phyloP scores from a whole-genome alignment of 2,113 vertebrate genomes.

The Excalfactoria chinensis region DNA sequence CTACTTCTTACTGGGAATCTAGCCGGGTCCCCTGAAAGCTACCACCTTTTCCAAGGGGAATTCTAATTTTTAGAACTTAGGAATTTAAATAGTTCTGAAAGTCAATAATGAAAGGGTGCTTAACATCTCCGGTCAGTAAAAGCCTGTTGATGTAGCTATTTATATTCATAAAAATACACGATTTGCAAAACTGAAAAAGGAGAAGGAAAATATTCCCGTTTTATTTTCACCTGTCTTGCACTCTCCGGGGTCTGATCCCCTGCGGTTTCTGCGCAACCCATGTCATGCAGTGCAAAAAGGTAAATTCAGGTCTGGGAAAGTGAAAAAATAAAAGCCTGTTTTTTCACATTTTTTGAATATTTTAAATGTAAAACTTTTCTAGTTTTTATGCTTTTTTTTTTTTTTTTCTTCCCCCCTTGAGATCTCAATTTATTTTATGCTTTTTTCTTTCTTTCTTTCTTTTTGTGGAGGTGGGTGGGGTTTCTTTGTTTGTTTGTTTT shows the following conservation, averaged over 20 bases:
- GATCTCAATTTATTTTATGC: not conserved
- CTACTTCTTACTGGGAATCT: conserved; percentile 11
- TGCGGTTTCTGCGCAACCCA: not conserved
- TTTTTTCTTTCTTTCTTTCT: not conserved
- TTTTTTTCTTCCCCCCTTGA: not conserved
- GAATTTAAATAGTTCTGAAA: conserved; percentile 46
- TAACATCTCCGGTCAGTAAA: conserved; percentile 24
- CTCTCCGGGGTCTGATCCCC: not conserved
- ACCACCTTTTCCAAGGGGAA: conserved; percentile 23
- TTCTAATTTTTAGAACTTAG: conserved; percentile 48
- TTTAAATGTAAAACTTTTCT: not conserved
- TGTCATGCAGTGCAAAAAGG: not conserved
- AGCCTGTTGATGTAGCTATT: conserved; percentile 65
- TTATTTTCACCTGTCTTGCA: conserved; percentile 40
- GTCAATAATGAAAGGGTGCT: conserved; percentile 43
- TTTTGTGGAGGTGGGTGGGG: too few species aligned
- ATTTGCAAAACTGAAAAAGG: conserved; percentile 43
- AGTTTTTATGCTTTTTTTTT: not conserved
- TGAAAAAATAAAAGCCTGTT: not conserved
- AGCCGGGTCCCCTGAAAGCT: not conserved
- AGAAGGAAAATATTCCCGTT: conserved; percentile 49
- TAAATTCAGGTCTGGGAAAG: not conserved
- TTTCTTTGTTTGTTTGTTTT: not conserved
- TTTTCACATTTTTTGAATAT: not conserved
- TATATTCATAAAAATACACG: conserved; percentile 46